Evolutionary conservation across 2,888 invertebrate species (phyloP).

Genomic region (Hanleya hanleyi): DNA sequence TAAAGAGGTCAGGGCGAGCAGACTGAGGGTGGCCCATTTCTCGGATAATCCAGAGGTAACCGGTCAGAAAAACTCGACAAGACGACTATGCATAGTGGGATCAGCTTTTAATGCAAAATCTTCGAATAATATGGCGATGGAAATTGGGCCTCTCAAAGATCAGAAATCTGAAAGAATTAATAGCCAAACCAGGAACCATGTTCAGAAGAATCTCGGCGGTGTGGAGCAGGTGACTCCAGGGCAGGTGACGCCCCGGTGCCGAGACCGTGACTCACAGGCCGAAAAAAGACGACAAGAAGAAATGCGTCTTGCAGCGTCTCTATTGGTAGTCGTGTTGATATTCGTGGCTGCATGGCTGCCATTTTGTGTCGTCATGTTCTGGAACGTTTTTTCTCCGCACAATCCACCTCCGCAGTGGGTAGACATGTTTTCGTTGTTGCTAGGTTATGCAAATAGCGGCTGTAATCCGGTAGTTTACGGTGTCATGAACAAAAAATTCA

Average conservation of each 20-base stretch:
- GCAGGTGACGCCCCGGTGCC: not conserved
- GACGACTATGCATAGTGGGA: not conserved
- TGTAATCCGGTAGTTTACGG: conserved; percentile 67
- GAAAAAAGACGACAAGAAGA: conserved; percentile 46
- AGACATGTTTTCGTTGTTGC: conserved; percentile 58
- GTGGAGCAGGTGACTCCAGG: not conserved
- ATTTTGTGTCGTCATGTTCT: conserved; percentile 64
- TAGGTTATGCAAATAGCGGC: conserved; percentile 65
- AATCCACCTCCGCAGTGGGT: conserved; percentile 37
- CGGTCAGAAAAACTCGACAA: too few species aligned
- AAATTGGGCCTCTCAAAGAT: too few species aligned
- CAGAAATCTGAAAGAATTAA: too few species aligned
- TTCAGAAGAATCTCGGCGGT: too few species aligned
- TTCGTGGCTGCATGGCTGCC: conserved; percentile 68
- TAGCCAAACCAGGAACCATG: too few species aligned
- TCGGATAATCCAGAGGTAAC: too few species aligned
- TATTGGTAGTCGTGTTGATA: conserved; percentile 57
- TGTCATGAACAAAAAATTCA: conserved; percentile 59
- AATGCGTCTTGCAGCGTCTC: conserved; percentile 47
- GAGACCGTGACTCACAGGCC: not conserved
- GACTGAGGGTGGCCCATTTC: conserved; percentile 16
- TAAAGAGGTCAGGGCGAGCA: conserved; percentile 45
- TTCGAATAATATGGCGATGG: too few species aligned
- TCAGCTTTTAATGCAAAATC: too few species aligned
- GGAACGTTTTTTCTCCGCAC: conserved; percentile 46